Evolutionary conservation across 2,888 invertebrate species (phyloP).

Genomic region (Boloria euphrosyne): DNA sequence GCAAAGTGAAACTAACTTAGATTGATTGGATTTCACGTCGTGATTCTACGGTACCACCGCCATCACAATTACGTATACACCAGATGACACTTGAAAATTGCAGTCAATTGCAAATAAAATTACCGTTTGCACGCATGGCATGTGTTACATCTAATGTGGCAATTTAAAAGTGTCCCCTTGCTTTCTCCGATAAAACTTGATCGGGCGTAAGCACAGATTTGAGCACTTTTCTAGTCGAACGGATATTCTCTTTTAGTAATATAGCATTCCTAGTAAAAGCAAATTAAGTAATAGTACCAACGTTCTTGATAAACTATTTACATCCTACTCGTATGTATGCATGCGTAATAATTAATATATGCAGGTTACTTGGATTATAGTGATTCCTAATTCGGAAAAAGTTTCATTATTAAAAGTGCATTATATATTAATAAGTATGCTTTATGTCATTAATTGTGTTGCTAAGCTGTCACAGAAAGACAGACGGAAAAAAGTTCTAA

Average conservation of each 20-base stretch:
- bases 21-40: conserved; percentile 28
- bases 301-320: conserved; percentile 21
- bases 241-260: conserved; percentile 39
- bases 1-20: conserved; percentile 27
- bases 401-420: too few species aligned
- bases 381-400: too few species aligned
- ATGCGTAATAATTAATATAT: too few species aligned
- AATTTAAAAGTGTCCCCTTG: conserved; percentile 32
- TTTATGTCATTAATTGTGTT: too few species aligned
- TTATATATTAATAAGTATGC: too few species aligned
- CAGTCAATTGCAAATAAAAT: conserved; percentile 40
- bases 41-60: conserved; percentile 13
- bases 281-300: conserved; percentile 26
- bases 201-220: conserved; percentile 24
- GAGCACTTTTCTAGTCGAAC: conserved; percentile 39
- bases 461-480: too few species aligned
- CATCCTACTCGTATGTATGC: too few species aligned
- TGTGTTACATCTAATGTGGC: conserved; percentile 34
- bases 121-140: conserved; percentile 39
- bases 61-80: conserved; percentile 24
- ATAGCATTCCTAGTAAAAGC: conserved; percentile 23
- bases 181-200: conserved; percentile 34
- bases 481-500: too few species aligned
- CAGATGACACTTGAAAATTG: conserved; percentile 38
- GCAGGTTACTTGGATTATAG: too few species aligned